Conservation (phyloP, 2,797 vertebrate genomes). For the Octomys mimax region DNA sequence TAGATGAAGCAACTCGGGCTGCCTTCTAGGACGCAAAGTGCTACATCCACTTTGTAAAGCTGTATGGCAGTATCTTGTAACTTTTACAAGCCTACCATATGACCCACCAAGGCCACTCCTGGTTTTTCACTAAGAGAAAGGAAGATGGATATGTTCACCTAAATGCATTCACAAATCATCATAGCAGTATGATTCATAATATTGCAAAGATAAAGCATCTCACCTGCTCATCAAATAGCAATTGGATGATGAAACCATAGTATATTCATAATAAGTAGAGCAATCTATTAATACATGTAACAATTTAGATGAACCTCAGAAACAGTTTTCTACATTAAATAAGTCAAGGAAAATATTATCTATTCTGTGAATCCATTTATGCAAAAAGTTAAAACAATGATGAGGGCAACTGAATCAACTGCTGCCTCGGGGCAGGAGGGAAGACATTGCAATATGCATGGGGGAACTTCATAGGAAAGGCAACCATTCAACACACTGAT, state of each 20-base stretch:
- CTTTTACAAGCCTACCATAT: background rate
- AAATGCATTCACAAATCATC: background rate
- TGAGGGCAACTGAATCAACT: background rate
- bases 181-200: background rate
- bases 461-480: background rate
- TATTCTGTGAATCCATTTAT: background rate
- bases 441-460: background rate
- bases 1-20: background rate
- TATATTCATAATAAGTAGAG: background rate
- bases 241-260: background rate
- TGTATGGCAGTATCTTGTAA: background rate
- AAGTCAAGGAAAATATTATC: background rate
- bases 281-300: background rate
- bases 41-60: background rate
- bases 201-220: background rate
- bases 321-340: background rate
- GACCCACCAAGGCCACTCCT: background rate
- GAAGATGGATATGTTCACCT: background rate
- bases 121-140: background rate
- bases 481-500: background rate
- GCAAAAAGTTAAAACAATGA: background rate
- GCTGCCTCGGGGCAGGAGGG: background rate
- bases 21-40: background rate
- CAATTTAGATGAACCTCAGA: background rate
- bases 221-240: background rate